Evolutionary conservation across 1,140 invertebrate genomes (phyloP).

Genomic region (Apolygus lucorum): DNA sequence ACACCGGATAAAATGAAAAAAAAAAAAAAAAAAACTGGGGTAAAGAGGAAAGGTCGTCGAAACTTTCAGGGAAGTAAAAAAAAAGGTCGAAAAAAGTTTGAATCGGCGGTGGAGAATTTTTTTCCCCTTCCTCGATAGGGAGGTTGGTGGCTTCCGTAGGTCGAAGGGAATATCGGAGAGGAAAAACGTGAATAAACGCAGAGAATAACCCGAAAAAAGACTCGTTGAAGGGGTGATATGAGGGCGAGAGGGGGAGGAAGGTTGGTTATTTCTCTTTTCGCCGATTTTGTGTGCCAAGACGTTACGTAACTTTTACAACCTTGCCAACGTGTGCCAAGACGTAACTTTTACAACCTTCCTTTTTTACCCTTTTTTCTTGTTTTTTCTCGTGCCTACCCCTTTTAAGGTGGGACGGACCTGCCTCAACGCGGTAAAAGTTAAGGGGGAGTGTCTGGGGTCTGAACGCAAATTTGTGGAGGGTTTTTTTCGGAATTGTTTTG

Average conservation of each 20-base stretch:
- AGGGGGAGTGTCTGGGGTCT: too few species aligned
- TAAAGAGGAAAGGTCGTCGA: not conserved
- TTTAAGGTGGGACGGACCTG: not conserved
- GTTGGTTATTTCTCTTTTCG: not conserved
- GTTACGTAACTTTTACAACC: too few species aligned
- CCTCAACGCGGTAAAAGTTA: not conserved
- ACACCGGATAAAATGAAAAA: not conserved
- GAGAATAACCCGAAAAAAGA: not conserved
- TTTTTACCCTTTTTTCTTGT: too few species aligned
- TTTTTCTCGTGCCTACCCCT: too few species aligned
- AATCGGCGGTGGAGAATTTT: not conserved
- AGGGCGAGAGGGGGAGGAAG: not conserved
- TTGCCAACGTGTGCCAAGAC: too few species aligned
- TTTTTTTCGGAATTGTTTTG: too few species aligned
- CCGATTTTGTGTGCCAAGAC: not conserved
- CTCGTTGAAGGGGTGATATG: not conserved
- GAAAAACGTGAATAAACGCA: not conserved
- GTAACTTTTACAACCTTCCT: too few species aligned
- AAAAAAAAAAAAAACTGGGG: not conserved
- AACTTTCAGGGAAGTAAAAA: not conserved
- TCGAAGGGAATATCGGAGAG: too few species aligned
- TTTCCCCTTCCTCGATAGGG: too few species aligned
- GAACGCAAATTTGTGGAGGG: too few species aligned
- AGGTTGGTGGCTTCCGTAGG: not conserved
- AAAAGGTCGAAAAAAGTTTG: not conserved